Percentiles rank a stretch among this genome's conserved stretches.
Conservation (phyloP, 2,888 invertebrate species). For the Caenorhabditis sp. region DNA sequence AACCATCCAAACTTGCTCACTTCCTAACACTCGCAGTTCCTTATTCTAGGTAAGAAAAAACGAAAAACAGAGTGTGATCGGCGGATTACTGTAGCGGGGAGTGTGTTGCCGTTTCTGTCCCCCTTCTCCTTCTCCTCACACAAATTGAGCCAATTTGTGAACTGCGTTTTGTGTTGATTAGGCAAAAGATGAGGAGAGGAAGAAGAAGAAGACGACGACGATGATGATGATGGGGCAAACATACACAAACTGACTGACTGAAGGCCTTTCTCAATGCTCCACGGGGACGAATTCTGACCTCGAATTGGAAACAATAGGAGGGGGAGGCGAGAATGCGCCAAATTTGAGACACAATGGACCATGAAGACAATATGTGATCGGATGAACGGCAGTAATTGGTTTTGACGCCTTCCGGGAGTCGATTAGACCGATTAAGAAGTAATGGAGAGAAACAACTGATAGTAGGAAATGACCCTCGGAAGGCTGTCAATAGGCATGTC, state of each 20-base stretch:
- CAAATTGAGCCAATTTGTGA: conserved; percentile 54
- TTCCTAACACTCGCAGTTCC: conserved; percentile 63
- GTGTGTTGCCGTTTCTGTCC: neutral
- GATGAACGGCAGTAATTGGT: conserved; percentile 21
- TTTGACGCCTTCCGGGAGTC: conserved; percentile 19
- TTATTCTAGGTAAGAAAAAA: conserved; percentile 58
- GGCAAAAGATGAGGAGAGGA: conserved; percentile 16
- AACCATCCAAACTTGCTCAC: conserved; percentile 50
- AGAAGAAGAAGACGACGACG: conserved; percentile 18
- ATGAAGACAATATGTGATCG: conserved; percentile 39
- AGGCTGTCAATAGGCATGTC: neutral
- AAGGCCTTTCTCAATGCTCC: too few species aligned
- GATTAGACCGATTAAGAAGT: conserved; percentile 29
- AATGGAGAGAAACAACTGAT: conserved; percentile 1
- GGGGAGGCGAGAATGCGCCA: conserved; percentile 31
- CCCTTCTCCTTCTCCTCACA: conserved; percentile 3
- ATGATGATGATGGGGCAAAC: conserved; percentile 33
- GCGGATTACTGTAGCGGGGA: conserved; percentile 33
- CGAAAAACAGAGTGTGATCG: neutral
- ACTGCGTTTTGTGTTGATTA: conserved; percentile 54
- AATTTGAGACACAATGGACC: conserved; percentile 46
- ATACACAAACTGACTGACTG: too few species aligned
- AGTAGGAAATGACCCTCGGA: neutral
- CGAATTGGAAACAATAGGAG: conserved; percentile 5
- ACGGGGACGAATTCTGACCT: conserved; percentile 33